Conservation (phyloP, 92 coral and sea anemone genomes). For the Parazoanthus swiftii region DNA sequence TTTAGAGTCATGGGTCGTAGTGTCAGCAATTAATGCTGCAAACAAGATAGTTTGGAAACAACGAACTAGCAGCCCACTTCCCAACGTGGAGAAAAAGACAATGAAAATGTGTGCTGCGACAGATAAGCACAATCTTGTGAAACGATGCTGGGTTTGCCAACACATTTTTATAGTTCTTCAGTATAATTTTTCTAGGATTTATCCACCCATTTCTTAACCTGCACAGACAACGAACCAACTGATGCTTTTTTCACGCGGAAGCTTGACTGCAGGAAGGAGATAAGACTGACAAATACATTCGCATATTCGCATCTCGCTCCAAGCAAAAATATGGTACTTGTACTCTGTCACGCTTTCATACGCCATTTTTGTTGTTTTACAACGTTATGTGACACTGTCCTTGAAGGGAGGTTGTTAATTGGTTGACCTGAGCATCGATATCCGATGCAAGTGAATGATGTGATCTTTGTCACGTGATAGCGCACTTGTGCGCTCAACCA, state of each 20-base stretch:
- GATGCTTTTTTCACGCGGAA: neutral
- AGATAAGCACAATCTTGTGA: neutral
- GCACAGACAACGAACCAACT: neutral
- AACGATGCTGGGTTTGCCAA: neutral
- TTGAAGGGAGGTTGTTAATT: neutral
- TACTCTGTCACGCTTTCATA: constrained; percentile 13
- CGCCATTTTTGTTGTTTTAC: constrained; percentile 3
- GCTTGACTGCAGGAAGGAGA: constrained; percentile 1
- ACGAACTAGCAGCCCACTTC: too few species aligned
- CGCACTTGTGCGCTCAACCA: constrained; percentile 37
- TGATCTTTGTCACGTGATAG: constrained; percentile 20
- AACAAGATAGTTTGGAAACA: too few species aligned
- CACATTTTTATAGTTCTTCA: too few species aligned
- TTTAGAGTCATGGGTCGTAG: too few species aligned
- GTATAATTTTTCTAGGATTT: neutral
- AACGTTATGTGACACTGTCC: neutral
- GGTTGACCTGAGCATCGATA: neutral
- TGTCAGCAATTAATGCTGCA: too few species aligned
- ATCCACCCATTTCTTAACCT: neutral
- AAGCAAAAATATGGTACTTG: too few species aligned
- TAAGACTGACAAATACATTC: neutral
- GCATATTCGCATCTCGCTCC: neutral
- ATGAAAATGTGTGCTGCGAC: too few species aligned
- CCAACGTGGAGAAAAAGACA: too few species aligned
- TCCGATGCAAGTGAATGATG: neutral